Base-by-base conservation (phyloP, 2,888 invertebrate genomes). In the Drosophila kambysellisi region DNA sequence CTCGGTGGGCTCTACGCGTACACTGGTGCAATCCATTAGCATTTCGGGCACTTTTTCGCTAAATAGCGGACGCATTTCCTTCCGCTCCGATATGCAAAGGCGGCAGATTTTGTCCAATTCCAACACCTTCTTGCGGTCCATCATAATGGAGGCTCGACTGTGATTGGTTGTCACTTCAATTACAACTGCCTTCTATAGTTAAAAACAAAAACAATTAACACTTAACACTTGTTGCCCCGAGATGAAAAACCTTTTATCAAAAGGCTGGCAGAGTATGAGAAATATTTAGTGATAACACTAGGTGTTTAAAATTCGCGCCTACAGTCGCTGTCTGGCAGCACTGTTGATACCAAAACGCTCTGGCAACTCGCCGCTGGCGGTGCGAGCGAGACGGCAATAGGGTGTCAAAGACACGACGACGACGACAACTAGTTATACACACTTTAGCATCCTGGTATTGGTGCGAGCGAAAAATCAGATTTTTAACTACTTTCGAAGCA, bases 51-150 rank as follows among this genome's bases (percentile, higher is more conserved):
- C 94, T 76, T 95, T 94, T 91, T 95, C 95, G 79, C 95, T 95
- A 87, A 95, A 95, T 70, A 95, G 91, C 35, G 95, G 95, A 81
- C 95, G 93, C 95, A 95, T 95, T 87, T 95, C 95, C 89, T 95
- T 95, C 89, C 95, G 95, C 82, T 94, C 94, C 79, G 94, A 94
- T 86, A 95, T 93, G 92, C 95, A 95, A 60, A 95, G 94, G 30
- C 95, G 94, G 92, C 95, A 95, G 88, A 95, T 94, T 93, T 95
- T 95, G 81, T 95, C 95, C 83, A 95, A 85, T 76, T 94, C 93
- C 58, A 93, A 83, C 65, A 91, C 92, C 74, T 93, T 93, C 78
- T 92, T 93, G 25, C 92, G 91, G 69, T 92, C 93, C 92, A 92
- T 92, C 71, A 83, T 87, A 61, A 51, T 68, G 25, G 57, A 60